Conservation (phyloP, 2,113 vertebrate genomes). For the Plecotus auritus region DNA sequence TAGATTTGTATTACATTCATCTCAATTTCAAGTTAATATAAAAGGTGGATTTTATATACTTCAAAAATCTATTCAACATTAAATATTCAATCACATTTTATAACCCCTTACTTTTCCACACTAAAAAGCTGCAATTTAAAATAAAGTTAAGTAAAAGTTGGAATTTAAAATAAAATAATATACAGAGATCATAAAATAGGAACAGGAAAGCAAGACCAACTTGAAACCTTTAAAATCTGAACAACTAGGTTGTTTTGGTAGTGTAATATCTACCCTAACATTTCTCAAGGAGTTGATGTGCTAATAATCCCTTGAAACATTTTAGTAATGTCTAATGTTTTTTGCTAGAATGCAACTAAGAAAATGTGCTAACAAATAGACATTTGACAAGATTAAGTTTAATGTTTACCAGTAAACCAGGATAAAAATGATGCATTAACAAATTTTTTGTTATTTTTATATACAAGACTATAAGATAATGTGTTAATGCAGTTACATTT, state of each 20-base stretch:
- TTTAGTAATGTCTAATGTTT: not conserved
- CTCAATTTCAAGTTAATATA: not conserved
- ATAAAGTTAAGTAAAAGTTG: not conserved
- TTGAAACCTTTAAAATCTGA: not conserved
- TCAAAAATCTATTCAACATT: not conserved
- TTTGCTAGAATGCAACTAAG: not conserved
- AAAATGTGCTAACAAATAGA: not conserved
- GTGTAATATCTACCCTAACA: not conserved
- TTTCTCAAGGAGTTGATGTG: not conserved
- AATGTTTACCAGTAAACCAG: not conserved
- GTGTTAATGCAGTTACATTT: not conserved
- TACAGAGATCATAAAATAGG: not conserved
- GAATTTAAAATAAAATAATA: not conserved
- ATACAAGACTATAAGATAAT: not conserved
- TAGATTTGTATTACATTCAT: not conserved
- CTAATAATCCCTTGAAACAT: not conserved
- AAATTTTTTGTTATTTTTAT: not conserved
- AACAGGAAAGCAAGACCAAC: not conserved
- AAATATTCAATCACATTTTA: not conserved
- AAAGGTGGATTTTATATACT: not conserved
- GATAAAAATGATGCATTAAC: not conserved
- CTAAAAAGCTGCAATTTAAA: constrained; percentile 1
- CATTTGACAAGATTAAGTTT: not conserved
- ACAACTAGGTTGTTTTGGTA: not conserved
- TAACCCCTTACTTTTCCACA: not conserved